Evolutionary conservation across 2,888 invertebrate genomes (phyloP).

Genomic region (Perithous albicinctus): DNA sequence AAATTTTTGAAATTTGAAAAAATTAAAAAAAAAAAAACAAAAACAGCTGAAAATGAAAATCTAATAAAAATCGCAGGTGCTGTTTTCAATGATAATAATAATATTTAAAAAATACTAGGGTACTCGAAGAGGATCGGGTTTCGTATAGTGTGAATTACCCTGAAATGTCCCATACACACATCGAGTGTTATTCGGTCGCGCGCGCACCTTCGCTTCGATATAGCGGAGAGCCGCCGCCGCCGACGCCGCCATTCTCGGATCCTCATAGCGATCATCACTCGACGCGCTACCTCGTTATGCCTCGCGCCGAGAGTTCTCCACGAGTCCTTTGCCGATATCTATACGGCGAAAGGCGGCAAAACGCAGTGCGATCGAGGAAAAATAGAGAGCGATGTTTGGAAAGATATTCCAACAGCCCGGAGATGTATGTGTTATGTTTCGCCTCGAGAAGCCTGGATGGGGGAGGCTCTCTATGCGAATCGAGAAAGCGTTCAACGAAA

Average conservation of each 20-base stretch:
- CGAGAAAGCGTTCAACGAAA: conserved; percentile 39
- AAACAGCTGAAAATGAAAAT: no score
- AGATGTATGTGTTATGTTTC: conserved; percentile 39
- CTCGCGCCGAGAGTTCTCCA: conserved; percentile 24
- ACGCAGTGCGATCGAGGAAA: not conserved
- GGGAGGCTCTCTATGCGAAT: conserved; percentile 15
- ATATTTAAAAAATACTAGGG: no score
- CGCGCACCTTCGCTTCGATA: conserved; percentile 27
- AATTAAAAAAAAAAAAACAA: no score
- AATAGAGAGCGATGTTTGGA: not conserved
- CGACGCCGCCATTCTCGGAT: conserved; percentile 57
- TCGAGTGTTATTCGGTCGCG: not conserved
- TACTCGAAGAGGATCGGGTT: no score
- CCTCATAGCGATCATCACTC: conserved; percentile 43
- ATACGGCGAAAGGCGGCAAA: not conserved
- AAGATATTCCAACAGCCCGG: not conserved
- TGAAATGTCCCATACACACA: not conserved
- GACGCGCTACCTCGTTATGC: conserved; percentile 36
- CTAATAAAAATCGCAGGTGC: no score
- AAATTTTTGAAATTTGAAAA: no score
- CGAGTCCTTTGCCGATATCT: not conserved
- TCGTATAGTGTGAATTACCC: no score
- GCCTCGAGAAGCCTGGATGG: not conserved
- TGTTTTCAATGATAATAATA: no score
- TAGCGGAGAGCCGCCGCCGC: conserved; percentile 28